Evolutionary conservation across 2,888 invertebrate genomes (phyloP), one percentile per base, ranked within the genome.

Genomic region (Entomobrya proxima): DNA sequence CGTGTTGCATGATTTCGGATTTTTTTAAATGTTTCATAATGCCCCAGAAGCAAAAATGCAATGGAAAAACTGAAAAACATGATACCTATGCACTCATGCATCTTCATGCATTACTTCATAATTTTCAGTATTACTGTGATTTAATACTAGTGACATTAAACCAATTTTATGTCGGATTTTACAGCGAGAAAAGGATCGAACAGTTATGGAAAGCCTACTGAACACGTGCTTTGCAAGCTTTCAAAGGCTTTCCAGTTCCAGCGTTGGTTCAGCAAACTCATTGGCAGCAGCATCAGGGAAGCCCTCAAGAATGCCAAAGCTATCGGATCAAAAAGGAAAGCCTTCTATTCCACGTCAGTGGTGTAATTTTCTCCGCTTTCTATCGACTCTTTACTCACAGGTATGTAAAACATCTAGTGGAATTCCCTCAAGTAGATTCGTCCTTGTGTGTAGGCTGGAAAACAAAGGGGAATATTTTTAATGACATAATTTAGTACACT

Each of bases 201-300:
- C 97, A 55, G 97, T 97, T 92, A 93, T 97, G 90, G 97, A 97
- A 93, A 96, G 96, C 47, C 93, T 97, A 89, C 93, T 97, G 89
- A 97, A 97, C 92, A 96, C 95, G 52, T 97, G 96, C 92, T 90
- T 91, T 69, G 90, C 90, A 75, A 90, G 89, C n/a, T 89, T 84
- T 55, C 89, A 89, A 78, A 81, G 82, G 50, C 78, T 88, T 24
- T 75, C 81, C 44, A 80, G 61, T 18, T 37, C 50, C 18, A 81
- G 81, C 64, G 24, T 64, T 18, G 50, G 50, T 13, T 24, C 64
- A 47, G 5, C 55, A 15, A 72, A 35, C 37, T 13, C 76, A n/a
- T 32, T 55, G 3, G 15, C 52, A 47, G 55, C 84, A n/a, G 15
- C 77, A 24, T 47, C 32, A 32, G 30, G 27, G n/a, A 81, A 50